Evolutionary conservation across 2,113 vertebrate species (phyloP), one percentile per base, ranked within the genome.

Genomic region (Rhynchomys soricoides): DNA sequence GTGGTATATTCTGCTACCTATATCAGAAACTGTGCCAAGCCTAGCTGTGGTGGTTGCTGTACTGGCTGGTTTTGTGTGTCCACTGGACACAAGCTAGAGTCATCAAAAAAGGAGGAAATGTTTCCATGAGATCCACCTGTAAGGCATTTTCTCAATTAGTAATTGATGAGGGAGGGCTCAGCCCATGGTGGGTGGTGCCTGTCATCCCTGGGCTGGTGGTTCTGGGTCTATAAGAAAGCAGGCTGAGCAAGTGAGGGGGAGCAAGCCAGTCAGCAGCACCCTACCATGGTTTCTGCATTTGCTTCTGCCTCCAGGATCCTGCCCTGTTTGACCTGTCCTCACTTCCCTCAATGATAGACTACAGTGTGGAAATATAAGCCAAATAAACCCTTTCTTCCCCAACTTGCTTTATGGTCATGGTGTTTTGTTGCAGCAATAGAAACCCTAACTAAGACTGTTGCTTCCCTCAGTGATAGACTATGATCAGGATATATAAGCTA

Each of bases 11-110:
- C 5, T 40, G 64, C 24, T 91, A 5, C 2, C n/a, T 62, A 19
- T 24, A 86, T 92, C 62, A 86, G 71, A 93, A 92, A 93, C 5
- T 68, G 7, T 91, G 19, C 3, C 48, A 88, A 86, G 92, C 34
- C 57, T 85, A 64, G 26, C 13, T 19, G 13, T 45, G 81, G 45
- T 64, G 13, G 57, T 70, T 17, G 68, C 34, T 71, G 37, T 7
- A 71, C 68, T 71, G 68, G 37, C 68, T 71, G 68, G 34, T 37
- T 70, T 71, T 71, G 6, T 12, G 9, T n/a, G 68, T 71, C 68
- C 19, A 71, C 68, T 37, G 37, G 68, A 70, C 34, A 70, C 68
- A 71, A n/a, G 37, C 17, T n/a, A 19, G 6, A 21, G 68, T 34
- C 26, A 68, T 34, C 29, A 34, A 12, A 68, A 31, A 34, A 29